phyloP scores from a whole-genome alignment of 2,113 vertebrate species.

The Psophia crepitans region DNA sequence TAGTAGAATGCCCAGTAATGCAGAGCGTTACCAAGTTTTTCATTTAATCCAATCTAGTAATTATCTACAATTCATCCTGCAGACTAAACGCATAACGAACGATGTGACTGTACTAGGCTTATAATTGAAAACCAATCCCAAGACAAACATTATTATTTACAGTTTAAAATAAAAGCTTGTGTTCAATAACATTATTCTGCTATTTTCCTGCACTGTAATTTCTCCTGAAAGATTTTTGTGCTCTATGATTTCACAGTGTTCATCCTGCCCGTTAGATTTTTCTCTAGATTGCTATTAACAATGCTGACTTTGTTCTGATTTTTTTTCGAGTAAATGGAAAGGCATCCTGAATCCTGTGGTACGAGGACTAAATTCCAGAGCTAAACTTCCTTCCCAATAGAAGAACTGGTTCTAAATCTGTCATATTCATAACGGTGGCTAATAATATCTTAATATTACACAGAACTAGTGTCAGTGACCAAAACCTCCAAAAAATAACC shows the following conservation, averaged over 20 bases:
- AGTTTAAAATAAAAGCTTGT: conserved; percentile 2
- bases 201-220: not conserved
- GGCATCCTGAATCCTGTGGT: not conserved
- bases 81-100: not conserved
- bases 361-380: not conserved
- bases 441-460: not conserved
- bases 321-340: not conserved
- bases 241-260: not conserved
- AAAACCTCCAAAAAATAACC: too few species aligned
- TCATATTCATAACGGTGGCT: not conserved
- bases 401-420: not conserved
- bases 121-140: conserved; percentile 17
- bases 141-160: conserved; percentile 30
- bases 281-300: not conserved
- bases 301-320: not conserved
- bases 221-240: conserved; percentile 5
- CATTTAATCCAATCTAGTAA: not conserved
- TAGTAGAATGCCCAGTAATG: not conserved
- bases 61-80: not conserved
- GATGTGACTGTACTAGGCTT: not conserved
- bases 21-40: not conserved
- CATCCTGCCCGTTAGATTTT: not conserved
- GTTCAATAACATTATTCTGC: not conserved
- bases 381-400: not conserved
- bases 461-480: accelerated